Base-by-base conservation (phyloP, 1,140 invertebrate genomes). In the Ctenoplectra terminalis region DNA sequence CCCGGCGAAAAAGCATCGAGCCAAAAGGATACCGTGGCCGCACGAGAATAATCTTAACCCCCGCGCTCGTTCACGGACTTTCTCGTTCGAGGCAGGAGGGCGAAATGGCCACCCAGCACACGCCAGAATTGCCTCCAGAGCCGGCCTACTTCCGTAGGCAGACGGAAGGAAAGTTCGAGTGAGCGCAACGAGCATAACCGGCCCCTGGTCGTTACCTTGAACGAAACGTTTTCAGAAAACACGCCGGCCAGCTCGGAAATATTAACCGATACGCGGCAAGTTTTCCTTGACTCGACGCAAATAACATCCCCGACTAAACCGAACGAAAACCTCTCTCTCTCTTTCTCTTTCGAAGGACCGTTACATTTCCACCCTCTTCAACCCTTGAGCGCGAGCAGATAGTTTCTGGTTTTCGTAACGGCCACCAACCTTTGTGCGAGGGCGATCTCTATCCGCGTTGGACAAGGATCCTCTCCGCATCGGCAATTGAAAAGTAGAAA, bases 11-110 rank as follows among this genome's bases (percentile, higher is more conserved):
- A 60, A 34, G 48, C 26, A 70, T 34, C 26, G 15, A 2, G 26
- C 60, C 31, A 34, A 0, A n/a, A 15, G 43, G 66, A 50, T 46
- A 69, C 20, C 29, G 31, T n/a, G 8, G 56, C n/a, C 48, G 31
- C 37, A 17, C 58, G 31, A 63, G 64, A 70, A 70, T 58, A 70
- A 78, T 77, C 75, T 70, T 69, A 69, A 69, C 74, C 63, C 58
- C 37, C 26, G 3, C n/a, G 26, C 15, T 40, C 37, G 11, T 17
- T 67, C 37, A 1, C 26, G 20, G 48, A n/a, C 20, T 37, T 31
- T 64, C 60, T 26, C 46, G 43, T 23, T 61, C 71, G 23, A 26
- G 23, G 34, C 48, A 26, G 37, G 46, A 48, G 46, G 46, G 15
- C 46, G 46, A 15, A 48, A 48, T 11, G 46, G 11, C 15, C 23